Evolutionary conservation across 2,113 vertebrate genomes (phyloP).

Genomic region (Coptodon rendalli): DNA sequence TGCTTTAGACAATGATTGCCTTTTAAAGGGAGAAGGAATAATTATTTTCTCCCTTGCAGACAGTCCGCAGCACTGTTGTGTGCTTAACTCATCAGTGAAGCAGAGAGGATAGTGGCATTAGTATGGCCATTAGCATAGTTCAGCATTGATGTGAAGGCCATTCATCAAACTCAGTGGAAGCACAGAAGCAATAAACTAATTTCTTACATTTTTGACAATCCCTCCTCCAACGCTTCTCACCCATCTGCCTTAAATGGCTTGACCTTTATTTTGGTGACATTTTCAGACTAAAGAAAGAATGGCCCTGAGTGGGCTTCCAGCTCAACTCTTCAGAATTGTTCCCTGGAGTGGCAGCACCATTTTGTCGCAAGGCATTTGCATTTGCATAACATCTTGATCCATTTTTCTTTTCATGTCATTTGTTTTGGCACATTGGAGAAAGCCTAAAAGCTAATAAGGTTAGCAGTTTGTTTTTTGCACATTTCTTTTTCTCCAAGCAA

Average conservation of each 20-base stretch:
- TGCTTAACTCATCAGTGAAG: neutral
- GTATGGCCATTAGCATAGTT: constrained; percentile 28
- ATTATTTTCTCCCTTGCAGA: neutral
- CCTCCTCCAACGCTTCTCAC: neutral
- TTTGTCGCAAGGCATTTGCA: neutral
- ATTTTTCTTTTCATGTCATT: neutral
- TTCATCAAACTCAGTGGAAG: constrained; percentile 36
- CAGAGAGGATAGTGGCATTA: neutral
- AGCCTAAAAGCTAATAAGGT: neutral
- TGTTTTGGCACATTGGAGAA: neutral
- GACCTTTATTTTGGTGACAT: constrained; percentile 59
- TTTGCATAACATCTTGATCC: neutral
- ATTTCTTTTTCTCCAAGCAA: neutral
- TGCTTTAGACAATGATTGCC: neutral
- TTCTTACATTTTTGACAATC: constrained; percentile 12
- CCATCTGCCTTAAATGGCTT: constrained; percentile 5
- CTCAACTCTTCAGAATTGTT: neutral
- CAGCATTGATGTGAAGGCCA: constrained; percentile 18
- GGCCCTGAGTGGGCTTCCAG: neutral
- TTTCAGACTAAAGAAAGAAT: constrained; percentile 30
- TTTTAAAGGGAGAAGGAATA: neutral
- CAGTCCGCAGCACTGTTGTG: neutral
- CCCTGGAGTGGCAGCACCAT: neutral
- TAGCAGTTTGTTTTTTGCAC: neutral
- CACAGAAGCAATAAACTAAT: constrained; percentile 28